Base-by-base conservation (phyloP, 2,113 vertebrate species). In the Rostratula benghalensis region DNA sequence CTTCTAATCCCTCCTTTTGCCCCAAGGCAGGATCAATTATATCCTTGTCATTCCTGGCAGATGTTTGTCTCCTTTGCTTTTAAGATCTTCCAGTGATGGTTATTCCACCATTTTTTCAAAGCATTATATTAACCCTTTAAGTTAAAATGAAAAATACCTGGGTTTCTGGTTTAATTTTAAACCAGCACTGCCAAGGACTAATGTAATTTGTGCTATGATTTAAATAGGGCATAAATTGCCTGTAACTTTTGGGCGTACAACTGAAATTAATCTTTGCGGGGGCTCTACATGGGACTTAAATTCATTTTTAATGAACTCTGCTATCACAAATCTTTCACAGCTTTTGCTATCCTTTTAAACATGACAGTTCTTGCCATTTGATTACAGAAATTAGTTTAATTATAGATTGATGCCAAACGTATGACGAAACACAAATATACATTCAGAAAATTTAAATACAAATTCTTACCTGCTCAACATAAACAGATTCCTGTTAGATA, bases 381-480 rank as follows among this genome's bases (percentile, higher is more conserved):
- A 78, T 95, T 95, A 51, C 69, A 71, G 76, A 93, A 96, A 95
- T 90, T 77, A 90, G 54, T 81, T 93, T 90, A 93, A 96, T 94
- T 94, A 51, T 73, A 94, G 30, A 89, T 70, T 78, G 63, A 87
- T 96, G 93, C 90, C 90, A 93, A 93, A 75, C 0, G 0, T 46
- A 39, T 84, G 87, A 94, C 0, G 24, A 90, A 96, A 94, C 80
- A 78, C 35, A 96, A 92, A 86, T 75, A 75, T 7, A 31, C 71
- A 64, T 68, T 90, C 71, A 54, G 64, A 63, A 92, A 86, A 75
- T 86, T 95, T 95, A 71, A 96, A 90, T 90, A 64, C 73, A 90
- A 90, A 83, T 89, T 94, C 78, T 93, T 79, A 37, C 59, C 70
- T 17, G 15, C 71, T 92, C 60, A 45, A 43, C 76, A 39, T 43